A percentile compares a stretch with the other conserved stretches of the same genome.
Conservation (phyloP, 1,140 invertebrate genomes). For the Hyphantria cunea region DNA sequence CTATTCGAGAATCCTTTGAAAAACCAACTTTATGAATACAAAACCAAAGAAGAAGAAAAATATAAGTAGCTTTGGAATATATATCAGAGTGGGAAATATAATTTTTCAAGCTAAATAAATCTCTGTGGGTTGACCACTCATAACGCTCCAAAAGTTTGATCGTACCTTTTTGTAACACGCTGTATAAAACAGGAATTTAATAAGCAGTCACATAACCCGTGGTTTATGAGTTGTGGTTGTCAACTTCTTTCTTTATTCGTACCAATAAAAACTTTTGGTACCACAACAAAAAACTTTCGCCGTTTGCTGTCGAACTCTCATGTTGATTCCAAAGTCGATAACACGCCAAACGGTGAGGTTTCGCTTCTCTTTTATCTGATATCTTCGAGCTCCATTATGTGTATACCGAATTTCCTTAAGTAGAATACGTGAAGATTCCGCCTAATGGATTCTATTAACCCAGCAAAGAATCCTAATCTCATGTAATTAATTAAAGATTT, state of each 20-base stretch:
- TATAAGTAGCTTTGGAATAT: too few species aligned
- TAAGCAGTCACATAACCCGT: not conserved
- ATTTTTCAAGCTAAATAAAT: too few species aligned
- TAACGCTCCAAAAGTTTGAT: too few species aligned
- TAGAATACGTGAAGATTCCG: slow-evolving; percentile 17
- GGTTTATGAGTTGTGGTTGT: not conserved
- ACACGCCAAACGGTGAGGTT: slow-evolving; percentile 2
- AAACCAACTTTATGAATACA: too few species aligned
- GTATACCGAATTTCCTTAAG: slow-evolving; percentile 7
- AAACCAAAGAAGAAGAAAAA: too few species aligned
- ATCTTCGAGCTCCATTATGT: slow-evolving; percentile 9
- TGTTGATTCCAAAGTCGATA: slow-evolving; percentile 17
- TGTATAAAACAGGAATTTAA: not conserved
- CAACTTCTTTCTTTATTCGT: slow-evolving; percentile 19
- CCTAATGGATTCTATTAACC: slow-evolving; percentile 26
- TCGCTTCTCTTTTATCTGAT: slow-evolving; percentile 12
- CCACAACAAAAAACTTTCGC: slow-evolving; percentile 6
- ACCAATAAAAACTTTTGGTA: slow-evolving; percentile 19
- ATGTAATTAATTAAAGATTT: slow-evolving; percentile 29
- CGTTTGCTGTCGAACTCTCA: slow-evolving; percentile 19
- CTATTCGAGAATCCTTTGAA: too few species aligned
- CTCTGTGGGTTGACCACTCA: too few species aligned
- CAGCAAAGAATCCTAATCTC: slow-evolving; percentile 28
- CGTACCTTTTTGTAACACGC: too few species aligned
- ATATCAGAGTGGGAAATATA: too few species aligned